These are phyloP conservation scores for Habropoda laboriosa DNA, from an alignment of 1,140 invertebrate genomes.

Conservation along the genomic window DNA sequence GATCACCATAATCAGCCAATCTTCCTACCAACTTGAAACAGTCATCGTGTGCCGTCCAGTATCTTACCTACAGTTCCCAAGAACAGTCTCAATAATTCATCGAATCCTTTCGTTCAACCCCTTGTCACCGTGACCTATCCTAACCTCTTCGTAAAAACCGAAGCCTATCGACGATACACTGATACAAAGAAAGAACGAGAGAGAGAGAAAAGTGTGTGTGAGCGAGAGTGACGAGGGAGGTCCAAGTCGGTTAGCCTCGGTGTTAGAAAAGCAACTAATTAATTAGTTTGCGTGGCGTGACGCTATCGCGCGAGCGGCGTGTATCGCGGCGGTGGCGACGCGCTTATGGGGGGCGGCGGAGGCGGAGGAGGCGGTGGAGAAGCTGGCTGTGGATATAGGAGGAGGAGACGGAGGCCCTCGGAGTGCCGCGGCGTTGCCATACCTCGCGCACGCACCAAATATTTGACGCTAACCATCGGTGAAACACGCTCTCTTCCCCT, in stretches of 20 bases:
- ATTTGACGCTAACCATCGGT: slow-evolving; percentile 82
- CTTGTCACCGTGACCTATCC: too few relatives aligned
- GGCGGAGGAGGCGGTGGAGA: slow-evolving; percentile 19
- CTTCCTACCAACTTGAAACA: too few relatives aligned
- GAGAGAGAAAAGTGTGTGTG: too few relatives aligned
- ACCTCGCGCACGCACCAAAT: slow-evolving; percentile 80
- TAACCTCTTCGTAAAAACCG: too few relatives aligned
- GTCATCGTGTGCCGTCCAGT: too few relatives aligned
- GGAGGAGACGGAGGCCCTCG: slow-evolving; percentile 45
- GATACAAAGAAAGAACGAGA: too few relatives aligned
- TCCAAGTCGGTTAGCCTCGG: slow-evolving; percentile 46
- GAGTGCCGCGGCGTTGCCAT: slow-evolving; percentile 77
- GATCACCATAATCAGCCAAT: too few relatives aligned
- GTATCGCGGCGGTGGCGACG: slow-evolving; percentile 48
- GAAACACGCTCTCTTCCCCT: slow-evolving; percentile 76
- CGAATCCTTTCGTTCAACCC: too few relatives aligned
- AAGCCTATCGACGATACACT: too few relatives aligned
- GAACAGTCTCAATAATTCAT: too few relatives aligned
- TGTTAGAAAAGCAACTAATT: slow-evolving; percentile 74
- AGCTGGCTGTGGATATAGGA: slow-evolving; percentile 13
- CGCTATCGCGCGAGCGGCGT: slow-evolving; percentile 71
- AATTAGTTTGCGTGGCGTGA: slow-evolving; percentile 76
- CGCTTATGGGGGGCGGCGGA: slow-evolving; percentile 5
- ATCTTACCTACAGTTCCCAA: too few relatives aligned
- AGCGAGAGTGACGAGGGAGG: background rate